A percentile compares a stretch with the other conserved stretches of the same genome.
Evolutionary conservation across 1,140 invertebrate species (phyloP).

Genomic region (Phymastichus coffea): DNA sequence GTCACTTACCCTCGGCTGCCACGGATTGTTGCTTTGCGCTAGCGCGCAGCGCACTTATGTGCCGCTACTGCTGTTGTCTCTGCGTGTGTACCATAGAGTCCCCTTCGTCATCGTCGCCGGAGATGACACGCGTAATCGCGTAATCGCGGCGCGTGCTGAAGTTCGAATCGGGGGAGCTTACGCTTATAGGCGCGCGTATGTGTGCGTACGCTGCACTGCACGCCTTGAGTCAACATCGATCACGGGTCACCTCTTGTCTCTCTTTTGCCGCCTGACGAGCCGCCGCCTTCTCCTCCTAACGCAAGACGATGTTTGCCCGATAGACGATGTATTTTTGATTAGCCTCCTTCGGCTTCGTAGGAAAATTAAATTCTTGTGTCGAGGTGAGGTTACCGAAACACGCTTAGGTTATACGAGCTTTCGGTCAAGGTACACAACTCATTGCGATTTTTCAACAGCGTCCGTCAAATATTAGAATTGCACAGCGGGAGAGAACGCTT

Average conservation of each 20-base stretch:
- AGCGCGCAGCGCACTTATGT: neutral
- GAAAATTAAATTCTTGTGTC: too few species aligned
- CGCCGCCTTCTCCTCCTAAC: too few species aligned
- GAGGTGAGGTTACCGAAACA: too few species aligned
- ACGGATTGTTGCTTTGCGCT: neutral
- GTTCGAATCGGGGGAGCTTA: conserved; percentile 55
- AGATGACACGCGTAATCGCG: conserved; percentile 58
- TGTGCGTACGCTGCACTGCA: conserved; percentile 27
- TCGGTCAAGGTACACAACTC: too few species aligned
- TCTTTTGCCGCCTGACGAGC: too few species aligned
- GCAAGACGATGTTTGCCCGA: neutral
- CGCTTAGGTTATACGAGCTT: too few species aligned
- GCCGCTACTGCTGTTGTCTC: neutral
- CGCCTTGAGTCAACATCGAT: conserved; percentile 52
- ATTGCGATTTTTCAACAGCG: too few species aligned
- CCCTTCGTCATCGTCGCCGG: too few species aligned
- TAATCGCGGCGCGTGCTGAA: conserved; percentile 57
- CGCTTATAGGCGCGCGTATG: conserved; percentile 30
- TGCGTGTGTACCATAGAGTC: neutral
- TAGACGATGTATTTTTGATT: too few species aligned
- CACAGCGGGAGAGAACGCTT: too few species aligned
- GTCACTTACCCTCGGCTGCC: neutral
- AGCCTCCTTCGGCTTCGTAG: too few species aligned
- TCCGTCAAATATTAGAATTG: too few species aligned
- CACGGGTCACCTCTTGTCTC: conserved; percentile 32